A percentile compares a stretch with the other conserved stretches of the same genome.
Conservation (phyloP, 1,140 invertebrate genomes). For the Trichonephila clavata region DNA sequence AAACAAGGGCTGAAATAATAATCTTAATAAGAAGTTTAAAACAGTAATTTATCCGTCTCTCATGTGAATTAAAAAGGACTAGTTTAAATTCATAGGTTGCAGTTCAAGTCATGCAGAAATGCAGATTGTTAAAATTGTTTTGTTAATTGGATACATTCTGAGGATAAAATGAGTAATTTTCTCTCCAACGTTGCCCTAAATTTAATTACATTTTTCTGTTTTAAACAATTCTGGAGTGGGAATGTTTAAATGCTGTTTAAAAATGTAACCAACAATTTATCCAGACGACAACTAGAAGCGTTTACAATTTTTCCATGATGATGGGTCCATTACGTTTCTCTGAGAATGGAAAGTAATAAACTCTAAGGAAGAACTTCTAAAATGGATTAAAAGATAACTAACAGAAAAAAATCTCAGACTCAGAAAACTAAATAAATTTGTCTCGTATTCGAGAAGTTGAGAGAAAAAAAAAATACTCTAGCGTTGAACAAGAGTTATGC, state of each 20-base stretch:
- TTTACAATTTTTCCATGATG: not conserved
- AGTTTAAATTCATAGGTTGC: too few species aligned
- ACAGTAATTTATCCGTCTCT: too few species aligned
- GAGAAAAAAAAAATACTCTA: not conserved
- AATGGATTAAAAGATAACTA: conserved; percentile 1
- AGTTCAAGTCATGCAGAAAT: too few species aligned
- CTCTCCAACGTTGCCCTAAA: not conserved
- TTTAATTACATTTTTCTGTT: not conserved
- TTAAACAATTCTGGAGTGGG: not conserved
- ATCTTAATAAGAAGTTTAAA: too few species aligned
- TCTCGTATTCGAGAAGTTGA: not conserved
- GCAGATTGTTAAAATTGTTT: too few species aligned
- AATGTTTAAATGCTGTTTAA: not conserved
- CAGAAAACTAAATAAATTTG: not conserved
- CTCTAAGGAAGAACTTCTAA: not conserved
- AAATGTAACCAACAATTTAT: not conserved
- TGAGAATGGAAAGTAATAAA: not conserved
- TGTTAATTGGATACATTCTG: too few species aligned
- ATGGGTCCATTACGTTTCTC: not conserved
- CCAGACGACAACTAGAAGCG: not conserved
- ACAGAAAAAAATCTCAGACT: not conserved
- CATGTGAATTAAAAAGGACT: too few species aligned
- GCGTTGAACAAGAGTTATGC: not conserved
- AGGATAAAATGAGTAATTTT: too few species aligned
- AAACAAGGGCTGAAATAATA: too few species aligned